phyloP scores from a whole-genome alignment of 2,888 invertebrate species.

The Coelopa pilipes region DNA sequence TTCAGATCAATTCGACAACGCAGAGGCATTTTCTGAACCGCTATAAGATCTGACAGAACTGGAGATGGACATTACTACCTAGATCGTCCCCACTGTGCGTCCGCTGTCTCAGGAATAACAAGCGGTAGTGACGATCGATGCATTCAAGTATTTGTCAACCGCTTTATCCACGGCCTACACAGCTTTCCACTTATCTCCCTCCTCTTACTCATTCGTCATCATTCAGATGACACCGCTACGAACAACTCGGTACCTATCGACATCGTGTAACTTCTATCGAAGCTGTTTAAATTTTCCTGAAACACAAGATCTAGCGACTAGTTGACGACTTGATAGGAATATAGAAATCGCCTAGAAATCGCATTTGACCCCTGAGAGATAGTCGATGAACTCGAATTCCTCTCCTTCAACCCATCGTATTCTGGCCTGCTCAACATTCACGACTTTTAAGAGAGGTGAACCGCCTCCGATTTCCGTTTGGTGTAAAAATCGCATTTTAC shows the following conservation, averaged over 20 bases:
- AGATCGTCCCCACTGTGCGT: too few relatives aligned
- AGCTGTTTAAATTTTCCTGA: slow-evolving; percentile 12
- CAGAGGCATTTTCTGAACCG: too few relatives aligned
- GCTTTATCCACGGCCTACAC: background rate
- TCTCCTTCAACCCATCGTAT: too few relatives aligned
- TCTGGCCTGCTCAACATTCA: background rate
- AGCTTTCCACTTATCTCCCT: background rate
- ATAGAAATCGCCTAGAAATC: background rate
- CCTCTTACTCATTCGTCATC: background rate
- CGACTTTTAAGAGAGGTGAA: background rate
- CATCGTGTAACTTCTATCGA: background rate
- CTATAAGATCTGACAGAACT: too few relatives aligned
- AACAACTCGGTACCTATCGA: too few relatives aligned
- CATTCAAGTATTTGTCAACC: slow-evolving; percentile 15
- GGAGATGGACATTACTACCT: too few relatives aligned
- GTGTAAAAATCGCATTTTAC: slow-evolving; percentile 29
- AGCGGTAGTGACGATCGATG: too few relatives aligned
- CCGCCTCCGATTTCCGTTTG: slow-evolving; percentile 42
- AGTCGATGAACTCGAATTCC: too few relatives aligned
- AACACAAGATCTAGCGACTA: background rate
- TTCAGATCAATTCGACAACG: too few relatives aligned
- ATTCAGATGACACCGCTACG: too few relatives aligned
- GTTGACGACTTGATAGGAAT: background rate
- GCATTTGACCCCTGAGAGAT: background rate
- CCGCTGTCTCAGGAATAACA: too few relatives aligned